These are phyloP conservation scores for Sinocyclocheilus anophthalmus DNA, from an alignment of 2,113 vertebrate genomes.

Conservation along the genomic window DNA sequence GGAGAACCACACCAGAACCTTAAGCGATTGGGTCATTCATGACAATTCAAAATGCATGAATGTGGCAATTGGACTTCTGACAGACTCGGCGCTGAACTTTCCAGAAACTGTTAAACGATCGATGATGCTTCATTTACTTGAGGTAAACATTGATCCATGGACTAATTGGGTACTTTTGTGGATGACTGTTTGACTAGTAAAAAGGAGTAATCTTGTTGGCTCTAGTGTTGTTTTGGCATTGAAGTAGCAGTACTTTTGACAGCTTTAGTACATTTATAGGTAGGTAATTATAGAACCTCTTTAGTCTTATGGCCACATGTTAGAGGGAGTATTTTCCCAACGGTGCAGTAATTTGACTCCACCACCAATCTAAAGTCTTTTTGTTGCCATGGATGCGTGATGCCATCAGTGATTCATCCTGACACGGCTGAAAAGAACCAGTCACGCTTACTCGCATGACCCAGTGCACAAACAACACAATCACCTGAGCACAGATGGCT, in stretches of 20 bases:
- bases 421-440: conserved; percentile 21
- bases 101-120: background rate
- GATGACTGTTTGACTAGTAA: background rate
- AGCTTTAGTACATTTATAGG: background rate
- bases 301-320: background rate
- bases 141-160: background rate
- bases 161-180: no score
- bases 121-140: background rate
- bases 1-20: background rate
- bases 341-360: conserved; percentile 43
- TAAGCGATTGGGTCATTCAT: background rate
- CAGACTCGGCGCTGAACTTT: background rate
- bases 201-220: background rate
- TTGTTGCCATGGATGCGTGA: conserved; percentile 36
- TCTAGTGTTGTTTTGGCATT: background rate
- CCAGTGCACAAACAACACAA: background rate
- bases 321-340: conserved; percentile 36
- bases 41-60: background rate
- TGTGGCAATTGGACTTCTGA: background rate
- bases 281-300: background rate
- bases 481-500: conserved; percentile 29
- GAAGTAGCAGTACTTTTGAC: background rate
- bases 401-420: conserved; percentile 18
- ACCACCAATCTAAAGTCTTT: background rate
- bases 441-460: background rate